phyloP scores from a whole-genome alignment of 1,140 invertebrate genomes.

The Armadillidium nasatum region DNA sequence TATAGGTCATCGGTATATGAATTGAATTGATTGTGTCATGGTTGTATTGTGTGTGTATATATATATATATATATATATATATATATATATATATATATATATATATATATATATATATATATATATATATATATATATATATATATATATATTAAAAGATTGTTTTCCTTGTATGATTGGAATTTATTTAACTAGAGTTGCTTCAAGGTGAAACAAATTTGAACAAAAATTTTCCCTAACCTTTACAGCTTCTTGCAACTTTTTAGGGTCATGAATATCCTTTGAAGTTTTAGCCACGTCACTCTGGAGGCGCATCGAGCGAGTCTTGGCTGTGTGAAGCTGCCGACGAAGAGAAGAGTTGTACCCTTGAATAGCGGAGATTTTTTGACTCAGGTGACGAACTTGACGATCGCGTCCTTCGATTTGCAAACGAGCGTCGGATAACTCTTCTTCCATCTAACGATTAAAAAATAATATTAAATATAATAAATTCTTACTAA shows the following conservation, averaged over 20 bases:
- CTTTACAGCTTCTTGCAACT: neutral
- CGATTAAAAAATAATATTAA: neutral
- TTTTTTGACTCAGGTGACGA: neutral
- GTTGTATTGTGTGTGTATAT: too few relatives aligned
- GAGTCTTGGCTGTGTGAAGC: neutral
- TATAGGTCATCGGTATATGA: neutral
- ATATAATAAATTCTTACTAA: too few relatives aligned
- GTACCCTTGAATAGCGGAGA: neutral
- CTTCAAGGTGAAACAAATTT: neutral
- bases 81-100: neutral
- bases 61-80: too few relatives aligned
- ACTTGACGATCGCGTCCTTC: constrained; percentile 1
- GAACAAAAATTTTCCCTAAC: neutral
- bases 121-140: neutral
- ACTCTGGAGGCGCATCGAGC: neutral
- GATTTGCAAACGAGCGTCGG: neutral
- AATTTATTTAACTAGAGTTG: neutral
- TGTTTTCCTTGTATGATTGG: neutral
- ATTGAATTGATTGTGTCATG: neutral
- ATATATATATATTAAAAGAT: neutral
- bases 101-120: neutral
- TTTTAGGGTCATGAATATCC: neutral
- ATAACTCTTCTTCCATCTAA: neutral
- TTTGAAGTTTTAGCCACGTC: neutral
- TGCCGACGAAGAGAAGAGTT: neutral